Evolutionary conservation across 2,888 invertebrate genomes (phyloP).

Genomic region (Orthosia gothica): DNA sequence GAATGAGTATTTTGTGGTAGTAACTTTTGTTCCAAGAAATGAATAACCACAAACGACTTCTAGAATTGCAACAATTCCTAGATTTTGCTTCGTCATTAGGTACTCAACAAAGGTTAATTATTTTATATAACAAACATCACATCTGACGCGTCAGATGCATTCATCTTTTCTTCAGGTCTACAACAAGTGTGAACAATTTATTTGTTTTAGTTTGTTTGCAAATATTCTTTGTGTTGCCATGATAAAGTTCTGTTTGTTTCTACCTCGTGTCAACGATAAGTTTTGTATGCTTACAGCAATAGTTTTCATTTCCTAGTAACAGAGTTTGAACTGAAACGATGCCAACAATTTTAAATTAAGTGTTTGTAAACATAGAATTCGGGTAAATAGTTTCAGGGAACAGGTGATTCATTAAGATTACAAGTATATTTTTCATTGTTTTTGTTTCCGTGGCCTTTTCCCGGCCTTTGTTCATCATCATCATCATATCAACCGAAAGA

Average conservation of each 20-base stretch:
- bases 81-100: constrained; percentile 3
- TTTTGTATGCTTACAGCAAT: background rate
- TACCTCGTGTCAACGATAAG: background rate
- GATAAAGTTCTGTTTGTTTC: background rate
- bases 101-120: constrained; percentile 22
- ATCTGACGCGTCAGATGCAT: background rate
- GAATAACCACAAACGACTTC: no score
- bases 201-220: constrained; percentile 33
- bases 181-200: constrained; percentile 6
- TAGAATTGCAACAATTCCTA: background rate
- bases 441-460: background rate
- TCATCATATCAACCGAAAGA: no score
- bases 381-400: background rate
- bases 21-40: background rate
- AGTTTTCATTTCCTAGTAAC: constrained; percentile 1
- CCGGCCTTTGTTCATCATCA: background rate
- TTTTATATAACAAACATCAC: constrained; percentile 12
- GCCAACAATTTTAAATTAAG: constrained; percentile 19
- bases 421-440: background rate
- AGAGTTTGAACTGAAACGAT: constrained; percentile 20
- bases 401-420: background rate
- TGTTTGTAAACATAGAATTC: constrained; percentile 36
- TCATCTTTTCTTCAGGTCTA: background rate
- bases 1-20: background rate
- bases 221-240: constrained; percentile 21